Conservation (phyloP, 2,797 vertebrate genomes). For the Lepus townsendii region DNA sequence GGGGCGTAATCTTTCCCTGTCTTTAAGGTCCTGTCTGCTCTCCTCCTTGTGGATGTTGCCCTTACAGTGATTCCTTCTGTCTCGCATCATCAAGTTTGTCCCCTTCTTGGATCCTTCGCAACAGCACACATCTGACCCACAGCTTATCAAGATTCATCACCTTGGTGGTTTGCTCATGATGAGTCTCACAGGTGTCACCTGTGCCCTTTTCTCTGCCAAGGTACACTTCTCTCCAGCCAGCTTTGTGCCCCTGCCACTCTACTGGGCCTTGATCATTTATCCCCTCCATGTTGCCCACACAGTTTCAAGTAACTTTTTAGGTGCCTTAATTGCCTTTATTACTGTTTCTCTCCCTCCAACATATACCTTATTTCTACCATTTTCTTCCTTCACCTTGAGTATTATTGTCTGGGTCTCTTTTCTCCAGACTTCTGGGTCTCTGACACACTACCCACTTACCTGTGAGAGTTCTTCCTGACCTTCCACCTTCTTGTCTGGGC, state of each 20-base stretch:
- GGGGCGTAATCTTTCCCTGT: not conserved
- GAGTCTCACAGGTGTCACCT: not conserved
- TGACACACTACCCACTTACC: not conserved
- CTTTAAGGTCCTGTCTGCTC: not conserved
- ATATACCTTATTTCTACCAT: not conserved
- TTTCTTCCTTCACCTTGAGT: not conserved
- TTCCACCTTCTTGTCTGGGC: no score
- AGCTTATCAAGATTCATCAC: not conserved
- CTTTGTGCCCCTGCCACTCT: not conserved
- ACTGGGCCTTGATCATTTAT: not conserved
- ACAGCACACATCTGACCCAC: not conserved
- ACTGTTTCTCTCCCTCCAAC: not conserved
- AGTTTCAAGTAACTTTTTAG: not conserved
- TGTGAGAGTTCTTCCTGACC: not conserved
- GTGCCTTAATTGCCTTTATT: not conserved
- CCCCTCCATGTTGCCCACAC: not conserved
- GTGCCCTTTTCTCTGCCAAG: not conserved
- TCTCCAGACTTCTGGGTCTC: not conserved
- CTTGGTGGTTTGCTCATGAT: not conserved
- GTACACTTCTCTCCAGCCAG: not conserved
- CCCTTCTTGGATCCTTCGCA: not conserved
- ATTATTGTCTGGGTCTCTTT: not conserved
- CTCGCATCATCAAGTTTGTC: not conserved
- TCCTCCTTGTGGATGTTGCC: not conserved
- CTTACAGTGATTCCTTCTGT: not conserved